phyloP scores from a whole-genome alignment of 2,888 invertebrate species.

The Parnassius mnemosyne region DNA sequence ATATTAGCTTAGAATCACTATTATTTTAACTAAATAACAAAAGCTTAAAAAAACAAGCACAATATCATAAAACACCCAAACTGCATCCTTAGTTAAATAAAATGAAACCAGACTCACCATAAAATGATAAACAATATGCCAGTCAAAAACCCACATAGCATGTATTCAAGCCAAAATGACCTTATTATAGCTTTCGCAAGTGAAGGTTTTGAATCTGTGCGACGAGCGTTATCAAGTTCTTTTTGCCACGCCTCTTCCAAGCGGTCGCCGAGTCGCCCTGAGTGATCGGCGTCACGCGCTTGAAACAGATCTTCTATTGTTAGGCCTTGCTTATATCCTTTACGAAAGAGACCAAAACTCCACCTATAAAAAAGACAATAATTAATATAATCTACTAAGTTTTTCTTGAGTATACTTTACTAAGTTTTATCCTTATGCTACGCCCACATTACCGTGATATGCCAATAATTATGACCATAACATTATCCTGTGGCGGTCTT shows the following conservation, averaged over 20 bases:
- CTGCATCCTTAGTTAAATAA: too few species aligned
- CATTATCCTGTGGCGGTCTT: too few species aligned
- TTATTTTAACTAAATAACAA: too few species aligned
- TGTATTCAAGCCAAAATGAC: conserved; percentile 82
- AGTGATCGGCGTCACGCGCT: conserved; percentile 74
- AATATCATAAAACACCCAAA: too few species aligned
- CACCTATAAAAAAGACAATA: conserved; percentile 62
- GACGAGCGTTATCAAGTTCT: conserved; percentile 74
- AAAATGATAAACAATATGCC: conserved; percentile 49
- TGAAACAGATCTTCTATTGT: conserved; percentile 75
- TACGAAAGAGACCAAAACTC: conserved; percentile 30
- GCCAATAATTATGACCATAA: too few species aligned
- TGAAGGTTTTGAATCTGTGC: conserved; percentile 78
- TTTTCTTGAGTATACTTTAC: too few species aligned
- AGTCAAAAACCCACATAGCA: conserved; percentile 80
- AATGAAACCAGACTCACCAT: too few species aligned
- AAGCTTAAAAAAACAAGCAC: too few species aligned
- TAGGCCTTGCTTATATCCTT: conserved; percentile 83
- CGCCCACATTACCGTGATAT: too few species aligned
- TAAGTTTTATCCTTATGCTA: too few species aligned
- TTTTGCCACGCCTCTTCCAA: conserved; percentile 84
- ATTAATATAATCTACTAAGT: conserved; percentile 25
- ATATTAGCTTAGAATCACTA: too few species aligned
- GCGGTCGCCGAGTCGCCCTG: conserved; percentile 83
- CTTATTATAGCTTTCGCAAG: conserved; percentile 80